Conservation (phyloP, 2,888 invertebrate species). For the Eretmocerus hayati region DNA sequence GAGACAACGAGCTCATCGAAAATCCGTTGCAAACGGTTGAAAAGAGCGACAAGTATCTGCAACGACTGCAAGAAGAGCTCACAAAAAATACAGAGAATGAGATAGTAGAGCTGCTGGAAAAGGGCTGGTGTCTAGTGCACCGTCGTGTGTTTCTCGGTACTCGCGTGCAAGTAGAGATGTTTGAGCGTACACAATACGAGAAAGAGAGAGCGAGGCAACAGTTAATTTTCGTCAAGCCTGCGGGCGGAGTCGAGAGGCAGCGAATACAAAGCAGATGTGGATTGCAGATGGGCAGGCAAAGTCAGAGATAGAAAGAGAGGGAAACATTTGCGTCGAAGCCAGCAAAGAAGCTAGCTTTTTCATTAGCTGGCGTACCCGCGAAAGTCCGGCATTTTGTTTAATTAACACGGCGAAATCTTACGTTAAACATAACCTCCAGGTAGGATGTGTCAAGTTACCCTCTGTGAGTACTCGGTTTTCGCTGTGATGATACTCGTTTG, state of each 20-base stretch:
- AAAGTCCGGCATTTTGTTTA: constrained; percentile 37
- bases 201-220: too few relatives aligned
- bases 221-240: too few relatives aligned
- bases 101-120: too few relatives aligned
- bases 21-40: constrained; percentile 4
- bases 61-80: not conserved
- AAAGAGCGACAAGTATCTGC: not conserved
- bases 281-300: too few relatives aligned
- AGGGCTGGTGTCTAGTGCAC: not conserved
- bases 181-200: too few relatives aligned
- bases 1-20: constrained; percentile 3
- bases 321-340: not conserved
- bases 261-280: too few relatives aligned
- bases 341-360: constrained; percentile 13
- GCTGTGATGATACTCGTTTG: too few relatives aligned
- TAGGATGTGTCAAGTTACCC: not conserved
- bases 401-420: constrained; percentile 29
- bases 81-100: not conserved
- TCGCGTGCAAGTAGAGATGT: too few relatives aligned
- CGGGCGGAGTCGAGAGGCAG: too few relatives aligned
- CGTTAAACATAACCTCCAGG: constrained; percentile 1
- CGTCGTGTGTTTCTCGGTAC: not conserved
- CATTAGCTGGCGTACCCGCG: constrained; percentile 33
- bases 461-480: too few relatives aligned
- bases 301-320: not conserved